Conservation (phyloP, 2,888 invertebrate genomes). For the Amblyteles armatorius region DNA sequence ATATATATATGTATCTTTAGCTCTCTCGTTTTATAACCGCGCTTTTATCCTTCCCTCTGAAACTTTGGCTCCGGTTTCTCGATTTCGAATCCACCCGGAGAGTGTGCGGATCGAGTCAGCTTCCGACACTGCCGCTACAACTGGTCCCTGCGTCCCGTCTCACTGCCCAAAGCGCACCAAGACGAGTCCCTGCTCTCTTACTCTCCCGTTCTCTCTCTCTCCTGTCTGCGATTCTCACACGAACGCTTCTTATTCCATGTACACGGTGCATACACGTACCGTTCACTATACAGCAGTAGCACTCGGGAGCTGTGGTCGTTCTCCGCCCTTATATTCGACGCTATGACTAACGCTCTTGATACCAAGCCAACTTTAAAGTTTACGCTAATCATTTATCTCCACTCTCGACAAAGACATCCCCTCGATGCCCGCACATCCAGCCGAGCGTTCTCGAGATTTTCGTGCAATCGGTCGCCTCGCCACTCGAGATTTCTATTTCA, state of each 20-base stretch:
- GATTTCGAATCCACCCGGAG: slow-evolving; percentile 36
- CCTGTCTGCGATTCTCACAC: not conserved
- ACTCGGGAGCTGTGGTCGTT: slow-evolving; percentile 48
- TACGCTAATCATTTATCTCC: slow-evolving; percentile 52
- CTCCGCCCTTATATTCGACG: slow-evolving; percentile 28
- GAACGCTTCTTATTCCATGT: not conserved
- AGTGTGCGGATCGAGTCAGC: slow-evolving; percentile 39
- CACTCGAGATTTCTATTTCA: not conserved
- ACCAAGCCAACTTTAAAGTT: slow-evolving; percentile 51
- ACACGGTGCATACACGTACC: not conserved
- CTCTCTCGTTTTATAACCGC: not conserved
- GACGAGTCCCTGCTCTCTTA: not conserved
- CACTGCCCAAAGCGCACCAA: slow-evolving; percentile 27
- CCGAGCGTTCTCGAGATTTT: not conserved
- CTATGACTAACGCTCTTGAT: slow-evolving; percentile 52
- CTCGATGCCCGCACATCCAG: not conserved
- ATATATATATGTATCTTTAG: not conserved
- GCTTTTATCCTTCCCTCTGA: not conserved
- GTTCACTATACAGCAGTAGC: slow-evolving; percentile 17
- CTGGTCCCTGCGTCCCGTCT: slow-evolving; percentile 8
- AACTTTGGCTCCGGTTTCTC: slow-evolving; percentile 56
- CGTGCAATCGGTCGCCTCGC: not conserved
- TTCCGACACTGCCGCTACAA: slow-evolving; percentile 21
- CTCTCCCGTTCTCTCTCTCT: not conserved
- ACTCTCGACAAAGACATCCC: not conserved